Percentiles rank a stretch among this genome's conserved stretches.
These are phyloP conservation scores for Clusia tigrina DNA, from an alignment of 2,888 invertebrate species.

Conservation along the genomic window DNA sequence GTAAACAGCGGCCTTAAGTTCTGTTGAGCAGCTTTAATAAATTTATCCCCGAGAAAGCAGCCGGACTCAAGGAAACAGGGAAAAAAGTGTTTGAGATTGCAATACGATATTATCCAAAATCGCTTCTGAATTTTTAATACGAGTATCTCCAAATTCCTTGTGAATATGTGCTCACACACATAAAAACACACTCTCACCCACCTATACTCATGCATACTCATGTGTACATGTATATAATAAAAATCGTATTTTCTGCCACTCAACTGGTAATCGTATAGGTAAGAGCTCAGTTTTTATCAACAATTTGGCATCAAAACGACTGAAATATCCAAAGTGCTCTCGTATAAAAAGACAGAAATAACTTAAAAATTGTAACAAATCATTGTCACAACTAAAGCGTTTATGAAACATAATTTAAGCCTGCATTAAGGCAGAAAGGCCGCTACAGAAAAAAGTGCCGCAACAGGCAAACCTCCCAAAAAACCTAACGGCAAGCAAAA, in stretches of 20 bases:
- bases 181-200: too few relatives aligned
- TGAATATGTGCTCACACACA: too few relatives aligned
- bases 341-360: constrained; percentile 37
- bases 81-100: too few relatives aligned
- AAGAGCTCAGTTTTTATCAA: too few relatives aligned
- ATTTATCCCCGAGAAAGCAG: neutral
- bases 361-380: constrained; percentile 58
- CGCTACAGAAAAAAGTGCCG: constrained; percentile 25
- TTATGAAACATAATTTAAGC: constrained; percentile 62
- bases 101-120: constrained; percentile 35
- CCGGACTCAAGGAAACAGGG: too few relatives aligned
- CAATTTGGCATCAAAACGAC: constrained; percentile 25
- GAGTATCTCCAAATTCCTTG: constrained; percentile 21
- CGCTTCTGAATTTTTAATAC: constrained; percentile 40
- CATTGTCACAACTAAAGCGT: constrained; percentile 60
- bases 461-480: constrained; percentile 7
- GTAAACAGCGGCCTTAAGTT: neutral
- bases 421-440: constrained; percentile 23
- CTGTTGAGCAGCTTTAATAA: neutral
- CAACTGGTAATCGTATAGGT: too few relatives aligned
- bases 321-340: constrained; percentile 24
- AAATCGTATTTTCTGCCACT: constrained; percentile 3
- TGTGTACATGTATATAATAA: too few relatives aligned
- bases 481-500: neutral
- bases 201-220: too few relatives aligned